Conservation (phyloP, 2,888 invertebrate species). For the Archips crataeganus region DNA sequence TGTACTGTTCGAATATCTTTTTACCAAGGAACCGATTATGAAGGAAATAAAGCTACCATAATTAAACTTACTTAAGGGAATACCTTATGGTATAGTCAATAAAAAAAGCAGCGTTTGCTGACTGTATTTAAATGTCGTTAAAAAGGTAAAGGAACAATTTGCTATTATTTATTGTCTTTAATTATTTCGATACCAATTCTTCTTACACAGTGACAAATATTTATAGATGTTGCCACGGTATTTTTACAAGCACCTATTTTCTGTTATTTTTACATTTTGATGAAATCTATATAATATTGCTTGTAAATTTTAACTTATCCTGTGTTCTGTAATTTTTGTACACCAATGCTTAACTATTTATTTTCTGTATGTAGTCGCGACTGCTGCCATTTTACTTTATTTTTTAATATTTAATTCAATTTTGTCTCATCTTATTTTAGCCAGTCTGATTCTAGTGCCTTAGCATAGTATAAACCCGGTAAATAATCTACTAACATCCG, state of each 20-base stretch:
- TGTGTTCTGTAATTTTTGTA: not conserved
- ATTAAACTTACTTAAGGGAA: not conserved
- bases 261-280: not conserved
- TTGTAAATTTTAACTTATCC: constrained; percentile 3
- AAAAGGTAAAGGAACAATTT: not conserved
- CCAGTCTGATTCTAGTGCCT: constrained; percentile 4
- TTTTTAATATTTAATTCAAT: not conserved
- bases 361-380: not conserved
- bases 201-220: not conserved
- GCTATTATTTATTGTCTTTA: no score
- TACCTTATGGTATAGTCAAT: no score
- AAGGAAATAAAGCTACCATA: not conserved
- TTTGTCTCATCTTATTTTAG: not conserved
- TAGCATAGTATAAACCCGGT: no score
- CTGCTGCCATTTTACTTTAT: not conserved
- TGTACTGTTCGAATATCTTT: not conserved
- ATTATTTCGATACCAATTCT: not conserved
- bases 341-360: not conserved
- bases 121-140: not conserved
- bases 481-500: no score
- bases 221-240: not conserved
- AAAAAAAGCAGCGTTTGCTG: no score
- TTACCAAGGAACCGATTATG: not conserved
- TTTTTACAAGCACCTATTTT: not conserved
- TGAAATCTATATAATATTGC: not conserved